phyloP scores from a whole-genome alignment of 2,888 invertebrate species.

The Synergus japonicus region DNA sequence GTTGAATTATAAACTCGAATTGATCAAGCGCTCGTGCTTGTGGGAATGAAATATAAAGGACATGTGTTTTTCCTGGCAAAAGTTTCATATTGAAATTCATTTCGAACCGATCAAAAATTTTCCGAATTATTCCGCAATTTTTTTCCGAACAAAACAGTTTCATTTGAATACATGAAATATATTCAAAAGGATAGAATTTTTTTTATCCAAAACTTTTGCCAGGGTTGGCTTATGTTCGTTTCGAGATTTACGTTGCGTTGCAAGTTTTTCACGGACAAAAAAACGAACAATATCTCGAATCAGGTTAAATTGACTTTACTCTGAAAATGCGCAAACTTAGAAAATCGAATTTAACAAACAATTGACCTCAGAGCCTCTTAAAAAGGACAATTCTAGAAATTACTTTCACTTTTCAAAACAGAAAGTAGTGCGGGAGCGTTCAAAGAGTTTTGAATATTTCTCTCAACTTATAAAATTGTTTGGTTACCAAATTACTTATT shows the following conservation, averaged over 20 bases:
- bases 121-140: too few species aligned
- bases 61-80: conserved; percentile 40
- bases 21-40: conserved; percentile 68
- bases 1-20: conserved; percentile 76
- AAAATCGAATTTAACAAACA: conserved; percentile 25
- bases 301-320: neutral
- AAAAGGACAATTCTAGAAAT: neutral
- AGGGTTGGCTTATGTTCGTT: conserved; percentile 49
- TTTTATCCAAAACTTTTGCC: too few species aligned
- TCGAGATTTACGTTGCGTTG: conserved; percentile 57
- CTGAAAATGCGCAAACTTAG: conserved; percentile 12
- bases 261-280: conserved; percentile 41
- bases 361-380: neutral
- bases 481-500: neutral
- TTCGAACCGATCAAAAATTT: too few species aligned
- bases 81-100: conserved; percentile 44
- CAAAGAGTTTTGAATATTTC: neutral
- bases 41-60: conserved; percentile 55
- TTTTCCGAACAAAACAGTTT: too few species aligned
- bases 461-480: neutral
- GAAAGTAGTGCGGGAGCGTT: neutral
- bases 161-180: too few species aligned
- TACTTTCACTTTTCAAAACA: neutral
- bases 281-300: conserved; percentile 16
- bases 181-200: too few species aligned